Evolutionary conservation across 2,113 vertebrate species (phyloP), one percentile per base, ranked within the genome.

Genomic region (Porphyrio hochstetteri): DNA sequence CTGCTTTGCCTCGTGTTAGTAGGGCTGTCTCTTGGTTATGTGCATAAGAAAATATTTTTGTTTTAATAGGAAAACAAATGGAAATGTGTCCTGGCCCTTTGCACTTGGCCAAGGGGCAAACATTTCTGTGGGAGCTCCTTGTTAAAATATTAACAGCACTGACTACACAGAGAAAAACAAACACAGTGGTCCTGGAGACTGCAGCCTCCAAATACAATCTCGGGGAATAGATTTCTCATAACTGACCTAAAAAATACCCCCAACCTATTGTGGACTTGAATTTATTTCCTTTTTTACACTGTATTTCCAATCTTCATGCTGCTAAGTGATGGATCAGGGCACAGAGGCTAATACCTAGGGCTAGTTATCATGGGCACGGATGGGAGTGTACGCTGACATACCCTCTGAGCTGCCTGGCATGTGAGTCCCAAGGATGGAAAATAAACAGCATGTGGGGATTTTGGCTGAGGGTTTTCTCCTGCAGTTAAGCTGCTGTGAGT

Each of bases 121-220:
- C 70, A 82, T 93, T 94, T 93, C 83, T 92, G 65, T 95, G 86
- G 59, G 77, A 94, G 83, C 81, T 95, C 57, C 69, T 88, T 95
- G 83, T 93, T 96, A 96, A 97, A 97, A 96, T 96, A 97, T 93
- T 94, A 95, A 95, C 80, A 82, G 70, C 65, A 40, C 83, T 72
- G 69, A 61, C 88, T 96, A 78, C 71, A 63, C 11, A 74, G 48
- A 5, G 3, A 36, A 95, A 96, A 96, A 92, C 76, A 95, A 95
- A 91, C 74, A 64, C 48, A 82, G 61, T 76, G 81, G 74, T 97
- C 81, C 60, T 82, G 77, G 57, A 84, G 83, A 57, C 44, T 90
- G 57, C 53, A 64, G 69, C 82, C 82, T 95, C 69, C 38, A 81
- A 78, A 84, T 84, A 38, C 35, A 75, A 53, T 92, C 33, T 90